A percentile compares a stretch with the other conserved stretches of the same genome.
phyloP scores from a whole-genome alignment of 2,113 vertebrate species.

The Prunella fulvescens region DNA sequence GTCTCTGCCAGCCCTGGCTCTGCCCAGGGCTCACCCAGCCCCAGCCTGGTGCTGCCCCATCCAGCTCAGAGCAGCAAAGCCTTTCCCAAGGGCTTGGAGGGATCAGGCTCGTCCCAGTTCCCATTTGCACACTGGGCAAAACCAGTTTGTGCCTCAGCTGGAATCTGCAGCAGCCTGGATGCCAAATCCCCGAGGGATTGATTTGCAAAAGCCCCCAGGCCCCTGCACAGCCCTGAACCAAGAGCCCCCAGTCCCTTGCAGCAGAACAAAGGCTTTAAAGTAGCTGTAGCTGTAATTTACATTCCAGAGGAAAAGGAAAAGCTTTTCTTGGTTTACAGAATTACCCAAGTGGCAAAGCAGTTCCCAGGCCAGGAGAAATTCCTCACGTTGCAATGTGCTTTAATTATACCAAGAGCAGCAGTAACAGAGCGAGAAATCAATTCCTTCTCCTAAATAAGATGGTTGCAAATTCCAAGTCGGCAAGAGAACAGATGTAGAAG shows the following conservation, averaged over 20 bases:
- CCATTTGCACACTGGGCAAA: rapidly evolving
- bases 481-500: conserved; percentile 16
- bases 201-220: not conserved
- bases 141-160: rapidly evolving
- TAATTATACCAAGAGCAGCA: conserved; percentile 23
- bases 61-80: not conserved
- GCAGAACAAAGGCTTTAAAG: conserved; percentile 4
- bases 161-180: not conserved
- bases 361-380: conserved; percentile 32
- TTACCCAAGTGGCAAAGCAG: conserved; percentile 40
- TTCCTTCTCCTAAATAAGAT: not conserved
- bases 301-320: conserved; percentile 29
- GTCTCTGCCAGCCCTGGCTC: not conserved
- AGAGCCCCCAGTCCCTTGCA: not conserved
- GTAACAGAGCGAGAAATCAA: not conserved
- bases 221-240: not conserved
- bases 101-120: not conserved
- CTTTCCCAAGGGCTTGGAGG: not conserved
- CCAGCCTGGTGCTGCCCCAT: rapidly evolving
- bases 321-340: not conserved
- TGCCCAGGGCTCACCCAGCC: not conserved
- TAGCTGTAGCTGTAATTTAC: not conserved
- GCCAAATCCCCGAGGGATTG: rapidly evolving
- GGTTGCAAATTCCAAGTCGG: not conserved
- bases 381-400: not conserved